Percentiles rank a stretch among this genome's conserved stretches.
phyloP scores from a whole-genome alignment of 2,888 invertebrate species.

The Andrena chrysosceles region DNA sequence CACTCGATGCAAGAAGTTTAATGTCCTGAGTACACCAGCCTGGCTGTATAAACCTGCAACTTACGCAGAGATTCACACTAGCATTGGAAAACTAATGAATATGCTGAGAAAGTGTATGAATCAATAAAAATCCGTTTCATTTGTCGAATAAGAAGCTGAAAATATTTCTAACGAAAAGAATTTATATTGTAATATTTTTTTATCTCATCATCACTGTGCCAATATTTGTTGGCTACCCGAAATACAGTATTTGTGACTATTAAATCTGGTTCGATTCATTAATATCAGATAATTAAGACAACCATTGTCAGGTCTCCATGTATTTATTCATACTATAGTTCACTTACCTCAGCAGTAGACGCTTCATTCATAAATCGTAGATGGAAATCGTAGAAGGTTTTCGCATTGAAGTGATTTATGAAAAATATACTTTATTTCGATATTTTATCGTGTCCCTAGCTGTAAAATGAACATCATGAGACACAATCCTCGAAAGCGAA shows the following conservation, averaged over 20 bases:
- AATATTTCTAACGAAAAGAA: neutral
- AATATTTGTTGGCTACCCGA: neutral
- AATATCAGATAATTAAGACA: neutral
- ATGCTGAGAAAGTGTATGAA: conserved; percentile 69
- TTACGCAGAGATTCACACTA: conserved; percentile 85
- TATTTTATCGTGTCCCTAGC: conserved; percentile 32
- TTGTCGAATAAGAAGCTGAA: neutral
- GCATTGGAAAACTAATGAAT: conserved; percentile 85
- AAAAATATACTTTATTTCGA: conserved; percentile 72
- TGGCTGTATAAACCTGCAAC: conserved; percentile 86
- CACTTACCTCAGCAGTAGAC: conserved; percentile 23
- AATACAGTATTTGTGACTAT: conserved; percentile 3
- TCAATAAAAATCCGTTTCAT: neutral
- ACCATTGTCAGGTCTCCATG: neutral
- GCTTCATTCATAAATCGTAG: neutral
- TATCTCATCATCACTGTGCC: neutral
- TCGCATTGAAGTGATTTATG: conserved; percentile 51
- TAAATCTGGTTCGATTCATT: neutral
- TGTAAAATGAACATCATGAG: conserved; percentile 11
- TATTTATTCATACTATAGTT: neutral
- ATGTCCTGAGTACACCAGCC: conserved; percentile 86
- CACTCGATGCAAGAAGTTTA: conserved; percentile 85
- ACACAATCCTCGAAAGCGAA: conserved; percentile 48
- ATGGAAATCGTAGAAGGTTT: conserved; percentile 30
- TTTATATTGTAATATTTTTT: neutral